Percentiles rank a stretch among this genome's conserved stretches.
phyloP scores from a whole-genome alignment of 2,113 vertebrate genomes.

The Platichthys flesus region DNA sequence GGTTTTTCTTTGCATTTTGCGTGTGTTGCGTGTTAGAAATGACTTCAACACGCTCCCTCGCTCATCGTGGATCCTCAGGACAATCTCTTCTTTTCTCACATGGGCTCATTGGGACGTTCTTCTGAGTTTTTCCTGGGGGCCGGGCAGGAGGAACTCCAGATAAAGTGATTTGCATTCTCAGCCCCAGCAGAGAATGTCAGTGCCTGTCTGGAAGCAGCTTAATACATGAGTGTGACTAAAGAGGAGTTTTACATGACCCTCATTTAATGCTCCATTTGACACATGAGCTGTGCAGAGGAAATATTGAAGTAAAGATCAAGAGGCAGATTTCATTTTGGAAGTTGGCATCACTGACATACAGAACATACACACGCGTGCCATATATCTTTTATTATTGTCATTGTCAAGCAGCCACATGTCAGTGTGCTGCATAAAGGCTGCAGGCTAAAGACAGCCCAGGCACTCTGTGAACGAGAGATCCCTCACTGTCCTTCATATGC shows the following conservation, averaged over 20 bases:
- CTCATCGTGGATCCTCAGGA: too few species aligned
- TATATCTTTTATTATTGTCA: not conserved
- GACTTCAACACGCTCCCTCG: too few species aligned
- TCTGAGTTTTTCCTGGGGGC: too few species aligned
- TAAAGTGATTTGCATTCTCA: too few species aligned
- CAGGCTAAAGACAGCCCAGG: conserved; percentile 9
- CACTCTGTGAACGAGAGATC: conserved; percentile 19
- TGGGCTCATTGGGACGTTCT: too few species aligned
- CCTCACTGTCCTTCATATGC: conserved; percentile 54
- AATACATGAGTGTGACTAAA: not conserved
- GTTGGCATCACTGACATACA: not conserved
- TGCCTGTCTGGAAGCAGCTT: too few species aligned
- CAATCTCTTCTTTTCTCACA: too few species aligned
- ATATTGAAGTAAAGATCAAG: not conserved
- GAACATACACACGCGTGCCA: not conserved
- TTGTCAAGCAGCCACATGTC: not conserved
- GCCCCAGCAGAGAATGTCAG: too few species aligned
- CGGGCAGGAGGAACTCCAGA: too few species aligned
- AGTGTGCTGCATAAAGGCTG: not conserved
- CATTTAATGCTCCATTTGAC: not conserved
- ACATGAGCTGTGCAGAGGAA: not conserved
- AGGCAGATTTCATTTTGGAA: not conserved
- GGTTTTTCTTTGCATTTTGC: too few species aligned
- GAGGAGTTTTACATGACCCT: not conserved
- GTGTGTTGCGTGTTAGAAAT: too few species aligned